phyloP scores from a whole-genome alignment of 2,888 invertebrate species.

The Copidosoma aretas region DNA sequence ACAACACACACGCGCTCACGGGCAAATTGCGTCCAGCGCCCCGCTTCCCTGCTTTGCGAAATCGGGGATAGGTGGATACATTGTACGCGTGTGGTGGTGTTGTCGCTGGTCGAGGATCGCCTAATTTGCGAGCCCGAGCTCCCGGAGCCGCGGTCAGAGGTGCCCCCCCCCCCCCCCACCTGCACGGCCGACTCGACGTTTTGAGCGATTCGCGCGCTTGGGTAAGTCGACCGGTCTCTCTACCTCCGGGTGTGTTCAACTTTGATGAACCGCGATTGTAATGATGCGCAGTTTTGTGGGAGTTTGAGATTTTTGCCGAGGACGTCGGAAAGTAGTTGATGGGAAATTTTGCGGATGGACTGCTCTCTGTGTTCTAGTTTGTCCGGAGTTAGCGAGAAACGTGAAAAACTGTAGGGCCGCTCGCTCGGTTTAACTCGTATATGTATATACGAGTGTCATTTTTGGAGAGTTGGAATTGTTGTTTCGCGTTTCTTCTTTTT shows the following conservation, averaged over 20 bases:
- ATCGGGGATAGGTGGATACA: conserved; percentile 11
- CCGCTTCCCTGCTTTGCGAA: neutral
- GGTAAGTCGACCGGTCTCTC: too few relatives aligned
- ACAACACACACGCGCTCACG: too few relatives aligned
- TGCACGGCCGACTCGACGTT: neutral
- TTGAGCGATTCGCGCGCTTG: neutral
- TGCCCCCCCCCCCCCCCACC: neutral
- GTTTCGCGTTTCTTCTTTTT: too few relatives aligned
- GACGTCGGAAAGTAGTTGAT: too few relatives aligned
- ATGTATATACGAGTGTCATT: too few relatives aligned
- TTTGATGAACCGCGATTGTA: neutral
- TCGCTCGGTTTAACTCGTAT: too few relatives aligned
- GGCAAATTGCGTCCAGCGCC: conserved; percentile 11
- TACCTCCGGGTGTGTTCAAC: neutral
- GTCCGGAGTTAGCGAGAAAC: too few relatives aligned
- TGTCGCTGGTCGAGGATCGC: neutral
- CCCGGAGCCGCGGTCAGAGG: neutral
- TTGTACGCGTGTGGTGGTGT: neutral
- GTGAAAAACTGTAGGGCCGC: too few relatives aligned
- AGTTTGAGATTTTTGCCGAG: too few relatives aligned
- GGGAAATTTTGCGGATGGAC: too few relatives aligned
- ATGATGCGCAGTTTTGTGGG: neutral
- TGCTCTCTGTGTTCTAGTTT: too few relatives aligned
- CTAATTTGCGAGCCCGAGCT: conserved; percentile 13
- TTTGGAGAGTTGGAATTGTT: too few relatives aligned